Percentiles rank a stretch among this genome's conserved stretches.
These are phyloP conservation scores for Chaitophorus viminalis DNA, from an alignment of 2,888 invertebrate species.

Conservation along the genomic window DNA sequence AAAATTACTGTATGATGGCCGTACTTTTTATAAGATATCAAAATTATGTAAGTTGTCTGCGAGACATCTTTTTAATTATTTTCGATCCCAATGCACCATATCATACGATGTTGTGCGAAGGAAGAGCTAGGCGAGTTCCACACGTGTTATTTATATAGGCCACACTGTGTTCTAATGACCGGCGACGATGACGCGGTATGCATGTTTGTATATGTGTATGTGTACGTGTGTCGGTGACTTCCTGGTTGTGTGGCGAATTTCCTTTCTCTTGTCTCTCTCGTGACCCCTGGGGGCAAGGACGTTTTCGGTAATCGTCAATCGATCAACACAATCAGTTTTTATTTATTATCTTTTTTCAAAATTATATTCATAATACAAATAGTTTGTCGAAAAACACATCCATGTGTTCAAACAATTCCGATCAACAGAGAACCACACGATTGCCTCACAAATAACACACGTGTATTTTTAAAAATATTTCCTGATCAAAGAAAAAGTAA, in stretches of 20 bases:
- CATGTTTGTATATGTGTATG: neutral
- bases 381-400: neutral
- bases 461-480: neutral
- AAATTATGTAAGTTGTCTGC: too few species aligned
- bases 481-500: neutral
- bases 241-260: conserved; percentile 48
- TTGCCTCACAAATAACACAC: neutral
- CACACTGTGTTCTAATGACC: neutral
- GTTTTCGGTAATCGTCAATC: conserved; percentile 27
- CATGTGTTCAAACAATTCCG: neutral
- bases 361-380: neutral
- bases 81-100: neutral
- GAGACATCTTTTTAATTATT: too few species aligned
- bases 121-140: neutral
- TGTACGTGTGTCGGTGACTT: conserved; percentile 2
- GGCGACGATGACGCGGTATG: neutral
- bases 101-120: neutral
- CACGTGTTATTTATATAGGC: conserved; percentile 7
- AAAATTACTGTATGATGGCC: too few species aligned
- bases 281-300: conserved; percentile 60
- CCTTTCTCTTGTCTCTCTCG: conserved; percentile 44
- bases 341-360: neutral
- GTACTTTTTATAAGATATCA: too few species aligned
- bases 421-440: neutral
- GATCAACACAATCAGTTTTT: conserved; percentile 6